These are phyloP conservation scores for Nerophis lumbriciformis DNA, from an alignment of 2,113 vertebrate genomes.

Conservation along the genomic window DNA sequence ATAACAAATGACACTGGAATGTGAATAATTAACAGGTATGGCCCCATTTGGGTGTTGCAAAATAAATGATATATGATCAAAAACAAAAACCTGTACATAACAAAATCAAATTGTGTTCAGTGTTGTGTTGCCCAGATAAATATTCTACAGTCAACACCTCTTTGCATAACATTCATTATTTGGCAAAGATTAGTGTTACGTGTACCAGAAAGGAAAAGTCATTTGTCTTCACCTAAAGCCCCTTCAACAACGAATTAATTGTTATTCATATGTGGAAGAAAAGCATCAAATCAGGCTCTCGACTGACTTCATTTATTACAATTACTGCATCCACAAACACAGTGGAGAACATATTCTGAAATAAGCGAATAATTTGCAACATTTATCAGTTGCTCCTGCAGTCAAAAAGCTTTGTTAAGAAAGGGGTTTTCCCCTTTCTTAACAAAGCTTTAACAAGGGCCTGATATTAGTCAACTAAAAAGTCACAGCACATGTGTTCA, in stretches of 20 bases:
- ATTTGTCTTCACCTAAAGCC: slow-evolving; percentile 48
- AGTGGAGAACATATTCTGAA: slow-evolving; percentile 41
- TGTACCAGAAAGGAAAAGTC: slow-evolving; percentile 47
- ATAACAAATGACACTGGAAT: slow-evolving; percentile 22
- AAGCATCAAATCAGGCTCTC: slow-evolving; percentile 32
- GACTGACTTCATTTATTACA: slow-evolving; percentile 53
- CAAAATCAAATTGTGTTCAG: slow-evolving; percentile 47
- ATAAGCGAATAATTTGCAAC: slow-evolving; percentile 44
- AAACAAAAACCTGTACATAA: slow-evolving; percentile 32
- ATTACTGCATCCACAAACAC: slow-evolving; percentile 40
- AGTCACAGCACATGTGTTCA: background rate
- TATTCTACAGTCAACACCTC: slow-evolving; percentile 55
- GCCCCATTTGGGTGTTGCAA: slow-evolving; percentile 32
- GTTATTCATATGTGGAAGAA: slow-evolving; percentile 42
- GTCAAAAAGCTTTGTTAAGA: slow-evolving; percentile 13
- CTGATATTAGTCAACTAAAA: background rate
- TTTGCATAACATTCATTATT: slow-evolving; percentile 56
- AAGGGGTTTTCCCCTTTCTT: too few relatives aligned
- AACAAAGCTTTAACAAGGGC: too few relatives aligned
- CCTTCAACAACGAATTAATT: slow-evolving; percentile 48
- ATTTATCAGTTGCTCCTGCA: slow-evolving; percentile 46
- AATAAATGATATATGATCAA: slow-evolving; percentile 47
- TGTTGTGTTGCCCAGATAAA: slow-evolving; percentile 44
- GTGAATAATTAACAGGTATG: slow-evolving; percentile 12
- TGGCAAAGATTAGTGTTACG: slow-evolving; percentile 51